Base-by-base conservation (phyloP, 2,113 vertebrate genomes). In the Calidris pygmaea region DNA sequence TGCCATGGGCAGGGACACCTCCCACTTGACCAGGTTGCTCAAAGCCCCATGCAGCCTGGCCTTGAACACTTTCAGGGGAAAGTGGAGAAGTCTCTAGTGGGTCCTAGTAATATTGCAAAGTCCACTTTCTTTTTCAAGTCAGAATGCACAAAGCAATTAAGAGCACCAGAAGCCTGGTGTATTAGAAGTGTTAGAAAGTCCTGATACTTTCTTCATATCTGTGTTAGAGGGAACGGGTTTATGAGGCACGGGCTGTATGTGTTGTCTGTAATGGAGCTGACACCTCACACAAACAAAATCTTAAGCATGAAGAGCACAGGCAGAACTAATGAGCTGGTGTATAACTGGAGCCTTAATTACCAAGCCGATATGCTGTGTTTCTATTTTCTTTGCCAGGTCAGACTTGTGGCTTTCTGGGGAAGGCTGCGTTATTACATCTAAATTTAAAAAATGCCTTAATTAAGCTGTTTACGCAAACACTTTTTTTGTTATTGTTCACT, bases 161-260 rank as follows among this genome's bases (percentile, higher is more conserved):
- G 35, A 65, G 11, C 35, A 14, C 18, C 11, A 14, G 6, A 53
- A 50, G 17, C 17, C 27, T 12, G 8, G 15, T 35, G 22, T 6
- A 2, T 41, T 50, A 70, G 43, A 90, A 34, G 15, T 14, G 4
- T 66, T 66, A 58, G 29, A 55, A 89, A 74, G 22, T n/a, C 41
- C 41, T 67, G 65, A 58, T 13, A 18, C 0, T 0, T 55, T 14
- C 29, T 15, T 88, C 11, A 1, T 4, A 12, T 43, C 27, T 30
- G 7, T 22, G 19, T 48, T 72, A 43, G 34, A 56, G 52, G 72
- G 56, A 78, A 39, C 1, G 0, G 0, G 9, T 79, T 90, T 43
- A n/a, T 47, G 45, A 83, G 27, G 34, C 21, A 9, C 0, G 3
- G 12, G 12, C 23, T 79, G 4, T 41, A 3, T 37, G 16, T 81